phyloP scores from a whole-genome alignment of 2,113 vertebrate species.

The Turdus rufiventris region DNA sequence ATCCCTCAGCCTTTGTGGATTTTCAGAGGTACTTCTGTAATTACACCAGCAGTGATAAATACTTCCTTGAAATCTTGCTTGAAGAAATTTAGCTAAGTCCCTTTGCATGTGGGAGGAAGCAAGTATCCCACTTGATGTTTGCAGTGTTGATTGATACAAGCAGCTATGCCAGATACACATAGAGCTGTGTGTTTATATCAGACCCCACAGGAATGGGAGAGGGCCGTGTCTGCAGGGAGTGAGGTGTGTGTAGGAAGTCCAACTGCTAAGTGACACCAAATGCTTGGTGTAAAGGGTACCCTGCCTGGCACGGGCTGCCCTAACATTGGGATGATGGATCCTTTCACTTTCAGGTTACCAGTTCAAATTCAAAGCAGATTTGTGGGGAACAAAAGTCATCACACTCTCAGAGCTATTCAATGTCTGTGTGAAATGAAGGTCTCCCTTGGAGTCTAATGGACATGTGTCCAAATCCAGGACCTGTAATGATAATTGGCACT shows the following conservation, averaged over 20 bases:
- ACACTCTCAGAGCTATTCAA: not conserved
- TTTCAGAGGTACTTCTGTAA: constrained; percentile 11
- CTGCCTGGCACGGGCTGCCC: not conserved
- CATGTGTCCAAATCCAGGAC: constrained; percentile 30
- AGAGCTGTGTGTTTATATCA: not conserved
- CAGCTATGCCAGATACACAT: not conserved
- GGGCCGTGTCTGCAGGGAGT: not conserved
- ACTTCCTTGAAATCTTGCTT: not conserved
- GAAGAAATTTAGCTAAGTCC: not conserved
- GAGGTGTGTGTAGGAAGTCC: not conserved
- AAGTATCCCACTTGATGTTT: not conserved
- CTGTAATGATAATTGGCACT: not conserved
- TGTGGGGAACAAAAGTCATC: not conserved
- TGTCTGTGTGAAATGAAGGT: constrained; percentile 8
- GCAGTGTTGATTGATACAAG: not conserved
- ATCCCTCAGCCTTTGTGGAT: not conserved
- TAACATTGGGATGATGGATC: not conserved
- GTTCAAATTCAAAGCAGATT: constrained; percentile 13
- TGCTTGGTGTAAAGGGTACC: not conserved
- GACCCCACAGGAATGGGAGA: not conserved
- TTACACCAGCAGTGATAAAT: constrained; percentile 15
- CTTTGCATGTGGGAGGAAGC: not conserved
- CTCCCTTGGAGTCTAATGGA: constrained; percentile 11
- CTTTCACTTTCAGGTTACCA: not conserved
- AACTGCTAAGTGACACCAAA: not conserved